Evolutionary conservation across 1,140 invertebrate species (phyloP).

Genomic region (Eumaeus atala): DNA sequence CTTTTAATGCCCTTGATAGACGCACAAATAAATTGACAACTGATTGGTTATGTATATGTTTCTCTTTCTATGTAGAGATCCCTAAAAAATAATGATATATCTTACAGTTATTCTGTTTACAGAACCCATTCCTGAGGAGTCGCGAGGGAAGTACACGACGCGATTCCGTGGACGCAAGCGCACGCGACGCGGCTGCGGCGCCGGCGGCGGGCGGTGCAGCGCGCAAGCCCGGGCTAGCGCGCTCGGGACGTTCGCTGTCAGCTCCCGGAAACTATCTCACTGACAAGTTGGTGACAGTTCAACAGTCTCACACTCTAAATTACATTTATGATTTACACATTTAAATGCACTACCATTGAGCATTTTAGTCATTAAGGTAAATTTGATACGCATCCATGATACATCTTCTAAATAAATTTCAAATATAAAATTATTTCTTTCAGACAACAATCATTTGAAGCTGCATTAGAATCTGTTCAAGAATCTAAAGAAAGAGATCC

Average conservation of each 20-base stretch:
- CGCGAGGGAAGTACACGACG: conserved; percentile 51
- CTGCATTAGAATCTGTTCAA: conserved; percentile 49
- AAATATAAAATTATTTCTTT: conserved; percentile 9
- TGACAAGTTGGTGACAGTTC: conserved; percentile 36
- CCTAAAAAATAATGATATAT: no score
- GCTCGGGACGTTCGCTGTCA: conserved; percentile 59
- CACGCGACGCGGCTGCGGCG: conserved; percentile 11
- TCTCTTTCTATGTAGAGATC: no score
- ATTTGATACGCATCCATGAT: background rate
- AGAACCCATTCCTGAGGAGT: conserved; percentile 67
- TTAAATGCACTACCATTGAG: no score
- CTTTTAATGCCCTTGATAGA: no score
- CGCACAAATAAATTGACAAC: no score
- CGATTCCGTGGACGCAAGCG: conserved; percentile 27
- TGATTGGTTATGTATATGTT: no score
- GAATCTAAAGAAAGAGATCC: conserved; percentile 37
- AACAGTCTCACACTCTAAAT: background rate
- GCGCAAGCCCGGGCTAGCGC: conserved; percentile 35
- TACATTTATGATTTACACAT: no score
- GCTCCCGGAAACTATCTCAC: conserved; percentile 65
- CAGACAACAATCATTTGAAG: conserved; percentile 60
- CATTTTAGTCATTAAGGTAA: no score
- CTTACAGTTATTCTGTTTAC: conserved; percentile 26
- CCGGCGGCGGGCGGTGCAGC: conserved; percentile 14
- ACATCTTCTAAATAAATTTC: background rate